Evolutionary conservation across 2,113 vertebrate species (phyloP).

Genomic region (Pongo abelii): DNA sequence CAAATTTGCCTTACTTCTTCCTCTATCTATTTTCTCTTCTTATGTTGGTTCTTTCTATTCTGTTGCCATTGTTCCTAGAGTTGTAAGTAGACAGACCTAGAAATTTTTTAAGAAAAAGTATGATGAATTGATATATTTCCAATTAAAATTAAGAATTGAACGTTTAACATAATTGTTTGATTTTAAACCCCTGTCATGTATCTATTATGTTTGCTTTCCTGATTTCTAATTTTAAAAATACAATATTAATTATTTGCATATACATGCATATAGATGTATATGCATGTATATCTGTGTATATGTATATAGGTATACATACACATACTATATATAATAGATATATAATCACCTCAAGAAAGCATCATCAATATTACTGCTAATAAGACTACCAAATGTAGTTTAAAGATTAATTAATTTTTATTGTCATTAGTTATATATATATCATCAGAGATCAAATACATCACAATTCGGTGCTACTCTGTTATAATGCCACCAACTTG

Average conservation of each 20-base stretch:
- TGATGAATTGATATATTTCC: background rate
- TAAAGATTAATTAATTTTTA: background rate
- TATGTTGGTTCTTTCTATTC: background rate
- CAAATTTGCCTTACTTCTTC: background rate
- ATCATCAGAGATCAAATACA: background rate
- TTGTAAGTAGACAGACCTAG: background rate
- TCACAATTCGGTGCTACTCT: background rate
- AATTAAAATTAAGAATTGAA: conserved; percentile 14
- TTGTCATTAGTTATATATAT: background rate
- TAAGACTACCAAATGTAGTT: background rate
- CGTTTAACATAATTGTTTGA: background rate
- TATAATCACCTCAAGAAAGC: background rate
- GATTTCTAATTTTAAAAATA: background rate
- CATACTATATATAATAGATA: background rate
- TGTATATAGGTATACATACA: background rate
- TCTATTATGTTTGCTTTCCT: background rate
- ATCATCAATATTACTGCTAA: background rate
- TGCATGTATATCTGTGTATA: background rate
- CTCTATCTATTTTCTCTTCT: background rate
- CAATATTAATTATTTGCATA: background rate
- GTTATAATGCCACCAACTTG: background rate
- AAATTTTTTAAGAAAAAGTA: background rate
- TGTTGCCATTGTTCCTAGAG: background rate
- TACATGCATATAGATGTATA: background rate
- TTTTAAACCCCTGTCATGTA: background rate